Percentiles rank a stretch among this genome's conserved stretches.
Conservation (phyloP, 2,888 invertebrate genomes). For the Lymantria monacha region DNA sequence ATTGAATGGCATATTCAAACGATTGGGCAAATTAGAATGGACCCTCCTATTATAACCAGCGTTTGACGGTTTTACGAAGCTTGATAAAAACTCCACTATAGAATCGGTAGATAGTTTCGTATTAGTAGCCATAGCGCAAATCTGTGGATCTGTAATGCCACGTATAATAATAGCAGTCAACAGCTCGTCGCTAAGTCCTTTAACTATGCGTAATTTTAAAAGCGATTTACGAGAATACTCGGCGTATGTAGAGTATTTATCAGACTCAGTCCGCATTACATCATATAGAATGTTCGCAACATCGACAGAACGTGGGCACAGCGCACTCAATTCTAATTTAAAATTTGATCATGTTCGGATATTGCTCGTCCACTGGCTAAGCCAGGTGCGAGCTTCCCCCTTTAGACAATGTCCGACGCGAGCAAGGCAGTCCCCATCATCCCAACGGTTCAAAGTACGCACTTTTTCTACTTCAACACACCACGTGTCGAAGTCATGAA, state of each 20-base stretch:
- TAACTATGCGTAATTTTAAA: too few relatives aligned
- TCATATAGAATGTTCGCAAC: too few relatives aligned
- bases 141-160: constrained; percentile 14
- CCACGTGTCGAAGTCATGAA: too few relatives aligned
- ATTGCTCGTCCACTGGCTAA: too few relatives aligned
- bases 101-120: neutral
- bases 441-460: too few relatives aligned
- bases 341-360: neutral
- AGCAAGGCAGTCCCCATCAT: too few relatives aligned
- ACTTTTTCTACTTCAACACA: too few relatives aligned
- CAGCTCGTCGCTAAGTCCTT: constrained; percentile 16
- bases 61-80: constrained; percentile 7
- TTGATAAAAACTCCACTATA: constrained; percentile 12
- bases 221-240: neutral
- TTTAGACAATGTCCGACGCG: too few relatives aligned
- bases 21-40: neutral
- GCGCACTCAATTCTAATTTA: neutral
- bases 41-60: neutral
- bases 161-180: constrained; percentile 12
- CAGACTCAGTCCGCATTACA: neutral
- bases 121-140: too few relatives aligned
- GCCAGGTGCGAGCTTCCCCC: too few relatives aligned
- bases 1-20: neutral
- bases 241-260: neutral
- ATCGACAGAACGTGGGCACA: too few relatives aligned